Percentiles rank a stretch among this genome's conserved stretches.
Evolutionary conservation across 2,113 vertebrate genomes (phyloP).

Genomic region (Abramis brama): DNA sequence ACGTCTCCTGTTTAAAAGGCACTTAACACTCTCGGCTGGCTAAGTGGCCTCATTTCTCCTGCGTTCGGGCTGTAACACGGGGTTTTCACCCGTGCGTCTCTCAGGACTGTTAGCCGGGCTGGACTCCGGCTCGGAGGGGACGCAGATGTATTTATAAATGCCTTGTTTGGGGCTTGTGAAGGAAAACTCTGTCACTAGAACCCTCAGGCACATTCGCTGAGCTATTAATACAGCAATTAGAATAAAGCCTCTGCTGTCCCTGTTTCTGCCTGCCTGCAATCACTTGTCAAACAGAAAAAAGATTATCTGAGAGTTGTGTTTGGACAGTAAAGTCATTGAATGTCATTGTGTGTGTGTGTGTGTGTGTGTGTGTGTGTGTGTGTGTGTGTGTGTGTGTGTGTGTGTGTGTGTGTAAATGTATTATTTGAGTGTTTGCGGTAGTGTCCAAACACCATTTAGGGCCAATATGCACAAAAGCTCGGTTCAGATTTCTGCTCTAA

Average conservation of each 20-base stretch:
- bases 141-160: slow-evolving; percentile 71
- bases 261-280: not conserved
- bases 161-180: slow-evolving; percentile 62
- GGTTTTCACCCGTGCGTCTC: slow-evolving; percentile 61
- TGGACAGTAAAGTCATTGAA: not conserved
- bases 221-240: slow-evolving; percentile 62
- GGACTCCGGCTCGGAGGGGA: slow-evolving; percentile 65
- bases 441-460: not conserved
- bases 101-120: slow-evolving; percentile 52
- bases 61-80: slow-evolving; percentile 58
- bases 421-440: not conserved
- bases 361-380: not conserved
- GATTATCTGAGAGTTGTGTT: not conserved
- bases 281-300: slow-evolving; percentile 2
- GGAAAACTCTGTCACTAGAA: slow-evolving; percentile 62
- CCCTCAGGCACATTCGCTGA: slow-evolving; percentile 60
- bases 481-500: not conserved
- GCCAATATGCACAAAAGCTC: too few species aligned
- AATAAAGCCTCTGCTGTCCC: slow-evolving; percentile 40
- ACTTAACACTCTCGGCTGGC: slow-evolving; percentile 23
- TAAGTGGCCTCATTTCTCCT: slow-evolving; percentile 16
- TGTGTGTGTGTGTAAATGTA: not conserved
- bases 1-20: slow-evolving; percentile 1
- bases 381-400: not conserved
- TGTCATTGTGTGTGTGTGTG: not conserved